Conservation (phyloP, 2,888 invertebrate species). For the Spilosoma lubricipeda region DNA sequence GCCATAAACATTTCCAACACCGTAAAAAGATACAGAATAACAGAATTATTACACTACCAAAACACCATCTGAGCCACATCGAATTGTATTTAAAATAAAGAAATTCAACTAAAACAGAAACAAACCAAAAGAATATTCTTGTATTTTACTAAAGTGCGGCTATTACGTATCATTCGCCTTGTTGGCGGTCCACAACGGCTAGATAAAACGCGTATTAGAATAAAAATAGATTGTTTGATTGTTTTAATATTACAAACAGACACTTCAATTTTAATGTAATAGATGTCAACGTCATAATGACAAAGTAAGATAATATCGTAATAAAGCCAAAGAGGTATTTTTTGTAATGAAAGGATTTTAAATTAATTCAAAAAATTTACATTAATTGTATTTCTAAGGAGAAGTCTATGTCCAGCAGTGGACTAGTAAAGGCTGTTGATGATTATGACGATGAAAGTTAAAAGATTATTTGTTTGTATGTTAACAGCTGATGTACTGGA, state of each 20-base stretch:
- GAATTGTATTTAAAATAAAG: background rate
- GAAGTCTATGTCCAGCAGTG: too few relatives aligned
- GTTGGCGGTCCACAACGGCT: background rate
- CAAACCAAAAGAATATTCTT: background rate
- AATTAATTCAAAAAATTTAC: too few relatives aligned
- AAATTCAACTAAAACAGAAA: background rate
- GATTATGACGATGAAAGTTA: background rate
- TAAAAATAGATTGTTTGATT: background rate
- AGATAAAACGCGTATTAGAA: background rate
- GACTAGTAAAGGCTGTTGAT: too few relatives aligned
- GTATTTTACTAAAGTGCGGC: background rate
- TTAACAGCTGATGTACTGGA: too few relatives aligned
- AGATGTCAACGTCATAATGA: too few relatives aligned
- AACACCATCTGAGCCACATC: background rate
- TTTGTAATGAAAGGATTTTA: too few relatives aligned
- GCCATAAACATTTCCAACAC: background rate
- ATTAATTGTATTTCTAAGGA: too few relatives aligned
- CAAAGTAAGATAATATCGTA: too few relatives aligned
- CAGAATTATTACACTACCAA: background rate
- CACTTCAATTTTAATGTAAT: too few relatives aligned
- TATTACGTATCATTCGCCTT: background rate
- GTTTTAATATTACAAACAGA: too few relatives aligned
- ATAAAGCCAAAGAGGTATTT: too few relatives aligned
- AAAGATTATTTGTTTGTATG: background rate
- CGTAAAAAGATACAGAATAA: background rate